Percentiles rank a stretch among this genome's conserved stretches.
Conservation (phyloP, 1,140 invertebrate species). For the Pomacea maculata region DNA sequence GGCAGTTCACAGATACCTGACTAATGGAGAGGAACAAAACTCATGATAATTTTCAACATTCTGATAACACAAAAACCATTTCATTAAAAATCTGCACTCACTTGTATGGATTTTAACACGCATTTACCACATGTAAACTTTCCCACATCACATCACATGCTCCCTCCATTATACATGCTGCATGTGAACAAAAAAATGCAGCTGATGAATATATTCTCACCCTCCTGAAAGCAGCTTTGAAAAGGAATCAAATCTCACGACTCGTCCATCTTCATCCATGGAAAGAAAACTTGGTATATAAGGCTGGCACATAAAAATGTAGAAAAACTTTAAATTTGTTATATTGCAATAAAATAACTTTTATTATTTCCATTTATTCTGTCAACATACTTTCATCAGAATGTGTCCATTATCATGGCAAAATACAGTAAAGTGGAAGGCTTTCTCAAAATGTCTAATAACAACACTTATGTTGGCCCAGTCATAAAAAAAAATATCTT, state of each 20-base stretch:
- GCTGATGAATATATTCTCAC: slow-evolving; percentile 34
- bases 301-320: slow-evolving; percentile 51
- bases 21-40: no score
- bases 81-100: slow-evolving; percentile 35
- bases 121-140: not conserved
- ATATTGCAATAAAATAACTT: slow-evolving; percentile 18
- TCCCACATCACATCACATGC: not conserved
- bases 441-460: no score
- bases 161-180: not conserved
- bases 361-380: no score
- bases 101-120: not conserved
- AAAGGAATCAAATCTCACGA: slow-evolving; percentile 81
- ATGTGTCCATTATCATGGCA: no score
- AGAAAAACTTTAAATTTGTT: slow-evolving; percentile 24
- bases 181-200: not conserved
- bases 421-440: no score
- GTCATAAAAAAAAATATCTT: no score
- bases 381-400: no score
- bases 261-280: slow-evolving; percentile 79
- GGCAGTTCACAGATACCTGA: no score
- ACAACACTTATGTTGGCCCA: no score
- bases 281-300: slow-evolving; percentile 77
- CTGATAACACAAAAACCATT: no score
- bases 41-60: no score
- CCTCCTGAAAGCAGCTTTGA: slow-evolving; percentile 77